Conservation (phyloP, 2,888 invertebrate genomes). For the Sesamia inferens region DNA sequence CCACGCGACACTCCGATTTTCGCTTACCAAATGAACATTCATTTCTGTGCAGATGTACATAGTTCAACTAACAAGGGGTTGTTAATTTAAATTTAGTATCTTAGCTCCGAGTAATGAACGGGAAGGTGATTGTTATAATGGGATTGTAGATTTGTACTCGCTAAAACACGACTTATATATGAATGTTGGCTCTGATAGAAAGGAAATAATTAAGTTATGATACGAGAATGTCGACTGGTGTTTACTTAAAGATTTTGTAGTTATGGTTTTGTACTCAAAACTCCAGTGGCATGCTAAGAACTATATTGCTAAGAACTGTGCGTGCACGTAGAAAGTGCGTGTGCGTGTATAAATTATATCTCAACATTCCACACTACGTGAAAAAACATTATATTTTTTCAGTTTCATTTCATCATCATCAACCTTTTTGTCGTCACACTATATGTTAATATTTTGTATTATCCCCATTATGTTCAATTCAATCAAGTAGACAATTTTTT, state of each 20-base stretch:
- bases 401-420: no score
- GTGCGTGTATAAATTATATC: no score
- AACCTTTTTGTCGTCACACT: no score
- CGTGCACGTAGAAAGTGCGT: no score
- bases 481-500: no score
- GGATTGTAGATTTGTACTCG: constrained; percentile 80
- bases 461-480: no score
- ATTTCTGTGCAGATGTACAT: constrained; percentile 82
- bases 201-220: constrained; percentile 63
- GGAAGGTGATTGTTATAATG: constrained; percentile 89
- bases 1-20: constrained; percentile 72
- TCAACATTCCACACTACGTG: no score
- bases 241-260: constrained; percentile 25
- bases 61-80: constrained; percentile 88
- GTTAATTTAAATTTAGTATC: constrained; percentile 90
- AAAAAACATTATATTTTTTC: no score
- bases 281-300: no score
- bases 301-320: no score
- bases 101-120: constrained; percentile 87
- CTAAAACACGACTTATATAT: constrained; percentile 54
- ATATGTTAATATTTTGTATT: no score
- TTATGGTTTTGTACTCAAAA: neutral
- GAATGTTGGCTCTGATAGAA: constrained; percentile 47
- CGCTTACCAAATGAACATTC: constrained; percentile 86
- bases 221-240: constrained; percentile 6